Conservation (phyloP, 2,888 invertebrate genomes). For the Drosophila kokeensis region DNA sequence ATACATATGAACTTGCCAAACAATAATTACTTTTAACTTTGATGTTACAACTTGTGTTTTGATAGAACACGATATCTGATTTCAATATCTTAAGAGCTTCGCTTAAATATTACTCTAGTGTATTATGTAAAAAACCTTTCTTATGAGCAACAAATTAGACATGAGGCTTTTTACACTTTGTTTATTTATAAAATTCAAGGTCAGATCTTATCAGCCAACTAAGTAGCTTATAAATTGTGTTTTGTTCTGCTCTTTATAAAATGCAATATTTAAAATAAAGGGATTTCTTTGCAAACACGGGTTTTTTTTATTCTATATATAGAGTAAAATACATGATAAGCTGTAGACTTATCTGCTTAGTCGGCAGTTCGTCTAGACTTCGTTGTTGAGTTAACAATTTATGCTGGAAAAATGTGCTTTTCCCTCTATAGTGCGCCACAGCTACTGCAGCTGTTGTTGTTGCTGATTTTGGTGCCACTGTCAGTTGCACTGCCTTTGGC, state of each 20-base stretch:
- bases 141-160: too few relatives aligned
- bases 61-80: neutral
- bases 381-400: neutral
- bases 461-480: conserved; percentile 10
- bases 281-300: neutral
- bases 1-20: neutral
- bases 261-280: neutral
- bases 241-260: neutral
- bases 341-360: neutral
- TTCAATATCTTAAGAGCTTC: neutral
- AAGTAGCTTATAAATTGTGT: neutral
- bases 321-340: neutral
- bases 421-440: neutral
- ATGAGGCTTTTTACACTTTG: neutral
- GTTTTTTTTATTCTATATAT: neutral
- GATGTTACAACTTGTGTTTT: neutral
- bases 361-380: neutral
- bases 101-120: neutral
- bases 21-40: neutral
- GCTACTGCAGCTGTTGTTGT: conserved; percentile 3
- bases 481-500: conserved; percentile 1
- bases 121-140: neutral
- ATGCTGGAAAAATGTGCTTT: neutral
- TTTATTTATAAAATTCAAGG: neutral
- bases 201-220: neutral